Conservation (phyloP, 2,888 invertebrate species). For the Ophraella communa region DNA sequence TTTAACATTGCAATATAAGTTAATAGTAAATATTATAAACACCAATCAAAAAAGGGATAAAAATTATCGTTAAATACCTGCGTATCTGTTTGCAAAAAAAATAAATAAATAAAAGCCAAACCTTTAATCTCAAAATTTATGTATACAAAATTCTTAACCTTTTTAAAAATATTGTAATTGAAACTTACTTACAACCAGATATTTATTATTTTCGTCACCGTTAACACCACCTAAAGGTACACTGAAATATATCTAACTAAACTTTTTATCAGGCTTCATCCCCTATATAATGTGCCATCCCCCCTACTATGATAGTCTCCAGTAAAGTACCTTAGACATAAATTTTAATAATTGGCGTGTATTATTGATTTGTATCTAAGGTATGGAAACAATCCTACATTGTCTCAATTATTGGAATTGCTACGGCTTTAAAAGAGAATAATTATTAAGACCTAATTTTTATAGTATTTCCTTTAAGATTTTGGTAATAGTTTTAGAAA, state of each 20-base stretch:
- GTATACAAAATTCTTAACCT: not conserved
- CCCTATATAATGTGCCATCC: constrained; percentile 53
- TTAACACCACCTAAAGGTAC: constrained; percentile 17
- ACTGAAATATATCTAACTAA: constrained; percentile 39
- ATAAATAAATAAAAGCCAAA: too few relatives aligned
- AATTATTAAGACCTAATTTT: not conserved
- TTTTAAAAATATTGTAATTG: too few relatives aligned
- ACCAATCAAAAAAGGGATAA: too few relatives aligned
- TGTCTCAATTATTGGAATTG: not conserved
- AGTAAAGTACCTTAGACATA: constrained; percentile 36
- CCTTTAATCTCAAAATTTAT: too few relatives aligned
- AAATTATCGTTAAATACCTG: too few relatives aligned
- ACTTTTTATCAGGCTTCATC: constrained; percentile 54
- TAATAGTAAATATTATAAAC: too few relatives aligned
- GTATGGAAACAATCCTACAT: not conserved
- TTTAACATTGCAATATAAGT: too few relatives aligned
- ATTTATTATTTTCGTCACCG: too few relatives aligned
- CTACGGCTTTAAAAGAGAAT: not conserved
- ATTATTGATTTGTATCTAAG: constrained; percentile 40
- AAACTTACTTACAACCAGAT: too few relatives aligned
- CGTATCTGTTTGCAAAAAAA: too few relatives aligned
- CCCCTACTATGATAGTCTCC: constrained; percentile 42
- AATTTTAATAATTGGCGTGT: constrained; percentile 47
- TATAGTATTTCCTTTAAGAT: too few relatives aligned
- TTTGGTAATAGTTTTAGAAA: too few relatives aligned